Conservation (phyloP, 2,888 invertebrate species). For the Heteromurus nitidus region DNA sequence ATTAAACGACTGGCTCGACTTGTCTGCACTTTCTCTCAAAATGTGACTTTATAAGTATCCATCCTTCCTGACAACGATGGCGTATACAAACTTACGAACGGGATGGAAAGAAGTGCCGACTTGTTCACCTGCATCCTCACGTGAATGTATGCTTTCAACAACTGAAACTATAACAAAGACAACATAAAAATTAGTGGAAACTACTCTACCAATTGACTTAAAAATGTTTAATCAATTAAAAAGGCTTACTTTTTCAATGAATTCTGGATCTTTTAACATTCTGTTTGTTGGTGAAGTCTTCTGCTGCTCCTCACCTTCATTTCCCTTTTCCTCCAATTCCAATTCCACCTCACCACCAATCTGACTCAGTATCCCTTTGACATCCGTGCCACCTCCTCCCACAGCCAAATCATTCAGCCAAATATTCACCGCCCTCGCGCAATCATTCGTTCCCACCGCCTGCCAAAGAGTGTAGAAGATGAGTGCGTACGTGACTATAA, state of each 20-base stretch:
- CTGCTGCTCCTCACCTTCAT: not conserved
- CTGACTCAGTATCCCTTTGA: slow-evolving; percentile 11
- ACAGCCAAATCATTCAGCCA: slow-evolving; percentile 70
- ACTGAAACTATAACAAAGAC: slow-evolving; percentile 59
- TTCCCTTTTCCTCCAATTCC: not conserved
- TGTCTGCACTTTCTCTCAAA: too few relatives aligned
- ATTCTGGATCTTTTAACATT: not conserved
- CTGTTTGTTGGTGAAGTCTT: not conserved
- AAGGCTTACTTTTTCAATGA: not conserved
- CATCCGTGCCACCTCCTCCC: slow-evolving; percentile 39
- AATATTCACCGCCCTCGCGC: slow-evolving; percentile 65
- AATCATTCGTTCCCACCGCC: slow-evolving; percentile 66
- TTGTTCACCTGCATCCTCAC: slow-evolving; percentile 68
- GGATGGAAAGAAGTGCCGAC: slow-evolving; percentile 65
- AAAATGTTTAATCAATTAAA: not conserved
- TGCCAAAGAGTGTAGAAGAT: slow-evolving; percentile 66
- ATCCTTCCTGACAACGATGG: too few relatives aligned
- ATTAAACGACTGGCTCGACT: too few relatives aligned
- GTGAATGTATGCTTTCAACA: slow-evolving; percentile 70
- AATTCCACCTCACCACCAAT: slow-evolving; percentile 13
- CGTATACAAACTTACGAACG: too few relatives aligned
- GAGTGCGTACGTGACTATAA: slow-evolving; percentile 38
- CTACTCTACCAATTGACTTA: too few relatives aligned
- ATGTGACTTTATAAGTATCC: too few relatives aligned
- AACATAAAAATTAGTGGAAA: slow-evolving; percentile 27